Conservation (phyloP, 2,113 vertebrate species). For the Ptilonorhynchus violaceus region DNA sequence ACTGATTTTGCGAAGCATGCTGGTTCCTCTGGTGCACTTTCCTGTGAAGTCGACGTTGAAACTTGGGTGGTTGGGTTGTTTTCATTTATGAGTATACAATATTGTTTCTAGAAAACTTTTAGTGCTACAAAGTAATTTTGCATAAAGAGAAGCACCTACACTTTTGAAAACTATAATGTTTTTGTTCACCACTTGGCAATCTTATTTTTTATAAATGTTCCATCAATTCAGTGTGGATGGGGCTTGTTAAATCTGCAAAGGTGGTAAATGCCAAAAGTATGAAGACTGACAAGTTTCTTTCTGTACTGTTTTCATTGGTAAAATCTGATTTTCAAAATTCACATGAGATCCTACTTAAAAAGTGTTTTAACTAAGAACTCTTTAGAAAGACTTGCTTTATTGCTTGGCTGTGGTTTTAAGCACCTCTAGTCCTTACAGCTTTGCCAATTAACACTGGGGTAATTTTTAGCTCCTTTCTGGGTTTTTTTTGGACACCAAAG, state of each 20-base stretch:
- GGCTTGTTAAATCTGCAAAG: not conserved
- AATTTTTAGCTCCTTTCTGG: not conserved
- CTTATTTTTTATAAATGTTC: not conserved
- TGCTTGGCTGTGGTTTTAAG: not conserved
- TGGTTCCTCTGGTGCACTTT: not conserved
- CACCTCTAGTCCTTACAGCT: not conserved
- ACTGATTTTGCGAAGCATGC: not conserved
- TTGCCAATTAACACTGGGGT: not conserved
- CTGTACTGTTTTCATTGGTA: not conserved
- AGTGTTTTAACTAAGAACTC: not conserved
- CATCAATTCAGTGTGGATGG: not conserved
- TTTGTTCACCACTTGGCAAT: not conserved
- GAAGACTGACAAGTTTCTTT: not conserved
- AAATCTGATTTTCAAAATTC: not conserved
- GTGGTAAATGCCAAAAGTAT: not conserved
- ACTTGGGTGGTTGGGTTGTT: not conserved
- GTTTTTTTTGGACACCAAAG: fast-evolving
- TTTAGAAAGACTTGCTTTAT: not conserved
- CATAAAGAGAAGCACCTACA: not conserved
- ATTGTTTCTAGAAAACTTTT: not conserved
- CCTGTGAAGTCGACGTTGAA: not conserved
- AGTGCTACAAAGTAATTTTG: not conserved
- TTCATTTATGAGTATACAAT: not conserved
- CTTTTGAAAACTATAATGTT: not conserved
- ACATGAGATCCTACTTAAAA: not conserved